Base-by-base conservation (phyloP, 1,140 invertebrate species). In the Hylaeus anthracinus region DNA sequence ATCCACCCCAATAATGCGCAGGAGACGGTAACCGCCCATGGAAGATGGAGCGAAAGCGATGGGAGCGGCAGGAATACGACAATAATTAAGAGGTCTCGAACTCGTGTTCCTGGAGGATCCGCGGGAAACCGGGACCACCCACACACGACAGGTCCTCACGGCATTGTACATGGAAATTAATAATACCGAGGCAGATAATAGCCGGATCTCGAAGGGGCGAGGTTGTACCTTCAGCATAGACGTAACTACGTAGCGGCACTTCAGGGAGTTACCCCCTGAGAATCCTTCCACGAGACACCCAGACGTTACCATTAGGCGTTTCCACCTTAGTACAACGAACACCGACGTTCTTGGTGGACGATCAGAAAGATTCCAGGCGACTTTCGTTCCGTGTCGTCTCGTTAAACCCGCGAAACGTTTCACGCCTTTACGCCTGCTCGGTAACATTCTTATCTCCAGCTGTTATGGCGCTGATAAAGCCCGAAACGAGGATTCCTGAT, bases 171-270 rank as follows among this genome's bases (percentile, higher is more conserved):
- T 45, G 45, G 79, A 82, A 86, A 86, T 86, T 86, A 86, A 86
- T 86, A 86, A 86, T 86, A 83, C 73, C 55, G 45, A 69, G 73
- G 63, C 83, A 60, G 83, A 85, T 86, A 85, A 86, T 85, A 78
- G 80, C 72, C 78, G 80, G 84, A 85, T 85, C 72, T 85, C 73
- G 39, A 71, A 55, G 69, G 69, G 60, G 51, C 69, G 69, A 69
- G 65, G 26, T 69, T 55, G 45, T 51, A 51, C 51, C 1, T 51
- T 3, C n/a, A n/a, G 48, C 55, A 8, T 41, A 61, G 71, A 43
- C 69, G 41, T 72, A 79, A 64, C 71, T 74, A 51, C 53, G 63
- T 15, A 60, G 14, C 55, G 26, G 37, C 58, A 53, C 65, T 53
- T 60, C 56, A 66, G 61, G 15, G 58, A 75, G 75, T 85, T 77